Evolutionary conservation across 2,113 vertebrate species (phyloP).

Genomic region (Antigone vipio): DNA sequence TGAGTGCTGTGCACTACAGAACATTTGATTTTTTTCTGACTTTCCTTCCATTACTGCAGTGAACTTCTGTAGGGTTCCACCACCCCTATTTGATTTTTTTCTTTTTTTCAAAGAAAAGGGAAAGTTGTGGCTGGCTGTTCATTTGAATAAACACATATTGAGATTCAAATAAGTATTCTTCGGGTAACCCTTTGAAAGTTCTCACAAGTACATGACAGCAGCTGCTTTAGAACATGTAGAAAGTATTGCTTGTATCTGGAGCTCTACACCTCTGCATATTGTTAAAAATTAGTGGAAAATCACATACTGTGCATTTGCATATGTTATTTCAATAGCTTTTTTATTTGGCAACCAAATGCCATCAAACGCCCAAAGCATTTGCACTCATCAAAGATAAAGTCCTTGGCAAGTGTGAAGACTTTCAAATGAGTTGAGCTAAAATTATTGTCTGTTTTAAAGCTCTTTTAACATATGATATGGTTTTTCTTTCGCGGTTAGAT

Average conservation of each 20-base stretch:
- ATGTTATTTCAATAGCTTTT: neutral
- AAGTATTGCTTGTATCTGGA: neutral
- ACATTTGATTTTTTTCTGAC: neutral
- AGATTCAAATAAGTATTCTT: slow-evolving; percentile 18
- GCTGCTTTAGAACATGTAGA: neutral
- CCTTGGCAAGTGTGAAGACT: neutral
- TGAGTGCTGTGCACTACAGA: neutral
- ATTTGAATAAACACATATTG: neutral
- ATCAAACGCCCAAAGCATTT: neutral
- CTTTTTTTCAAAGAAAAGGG: neutral
- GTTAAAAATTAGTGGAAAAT: slow-evolving; percentile 17
- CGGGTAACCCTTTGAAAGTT: neutral
- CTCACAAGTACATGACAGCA: neutral
- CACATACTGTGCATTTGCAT: neutral
- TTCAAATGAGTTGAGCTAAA: neutral
- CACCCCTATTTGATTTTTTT: neutral
- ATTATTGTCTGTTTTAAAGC: neutral
- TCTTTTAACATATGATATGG: neutral
- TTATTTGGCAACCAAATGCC: neutral
- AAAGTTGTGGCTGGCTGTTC: neutral
- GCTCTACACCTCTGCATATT: neutral
- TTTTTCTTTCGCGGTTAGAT: neutral
- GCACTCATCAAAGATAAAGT: neutral
- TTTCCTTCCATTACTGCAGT: neutral
- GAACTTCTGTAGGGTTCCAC: accelerated